phyloP scores from a whole-genome alignment of 2,797 vertebrate species.

The Kryptolebias ocellatus region DNA sequence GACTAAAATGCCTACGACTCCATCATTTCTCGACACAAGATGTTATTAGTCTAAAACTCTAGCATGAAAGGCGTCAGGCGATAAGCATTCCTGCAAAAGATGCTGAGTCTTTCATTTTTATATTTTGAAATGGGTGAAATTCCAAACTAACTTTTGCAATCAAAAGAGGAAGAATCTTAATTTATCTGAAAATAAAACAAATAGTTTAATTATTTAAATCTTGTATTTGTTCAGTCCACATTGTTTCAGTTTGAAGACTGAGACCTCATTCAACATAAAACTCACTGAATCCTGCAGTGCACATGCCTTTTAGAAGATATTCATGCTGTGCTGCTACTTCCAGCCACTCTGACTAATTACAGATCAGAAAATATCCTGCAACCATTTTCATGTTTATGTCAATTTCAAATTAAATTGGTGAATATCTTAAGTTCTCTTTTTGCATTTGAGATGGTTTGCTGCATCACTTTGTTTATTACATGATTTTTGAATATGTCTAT shows the following conservation, averaged over 20 bases:
- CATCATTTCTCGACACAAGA: too few relatives aligned
- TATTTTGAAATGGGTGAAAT: too few relatives aligned
- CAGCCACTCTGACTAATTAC: constrained; percentile 3
- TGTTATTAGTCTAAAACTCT: too few relatives aligned
- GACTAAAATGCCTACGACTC: too few relatives aligned
- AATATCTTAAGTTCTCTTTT: neutral
- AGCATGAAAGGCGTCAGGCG: too few relatives aligned
- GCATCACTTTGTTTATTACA: neutral
- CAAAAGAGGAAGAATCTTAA: neutral
- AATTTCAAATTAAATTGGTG: neutral
- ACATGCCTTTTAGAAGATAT: neutral
- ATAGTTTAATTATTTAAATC: constrained; percentile 3
- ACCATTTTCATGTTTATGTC: constrained; percentile 1
- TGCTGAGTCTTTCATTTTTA: too few relatives aligned
- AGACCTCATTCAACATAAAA: neutral
- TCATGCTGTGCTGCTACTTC: neutral
- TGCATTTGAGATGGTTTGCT: neutral
- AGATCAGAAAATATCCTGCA: constrained; percentile 11
- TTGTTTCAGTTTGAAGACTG: constrained; percentile 5
- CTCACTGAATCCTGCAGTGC: neutral
- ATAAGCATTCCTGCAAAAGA: too few relatives aligned
- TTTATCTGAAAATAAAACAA: neutral
- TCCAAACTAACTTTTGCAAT: too few relatives aligned
- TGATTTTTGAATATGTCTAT: neutral
- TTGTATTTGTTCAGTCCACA: constrained; percentile 2